Base-by-base conservation (phyloP, 2,888 invertebrate species). In the Acheta domesticus region DNA sequence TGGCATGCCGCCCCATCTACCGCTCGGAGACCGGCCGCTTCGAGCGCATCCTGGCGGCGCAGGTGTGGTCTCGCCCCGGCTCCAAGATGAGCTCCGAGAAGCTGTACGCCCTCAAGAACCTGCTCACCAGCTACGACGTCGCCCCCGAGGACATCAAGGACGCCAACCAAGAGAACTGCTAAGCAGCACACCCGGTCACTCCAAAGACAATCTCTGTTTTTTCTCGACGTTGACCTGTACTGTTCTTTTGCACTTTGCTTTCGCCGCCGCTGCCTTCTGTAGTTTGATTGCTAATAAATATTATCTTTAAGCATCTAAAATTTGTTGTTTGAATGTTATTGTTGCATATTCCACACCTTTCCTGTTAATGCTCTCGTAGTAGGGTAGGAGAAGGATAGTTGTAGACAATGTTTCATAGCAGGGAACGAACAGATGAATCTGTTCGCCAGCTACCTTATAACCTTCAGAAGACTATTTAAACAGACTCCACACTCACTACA, bases 361-460 rank as follows among this genome's bases (percentile, higher is more conserved):
- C 36, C 5, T 36, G 36, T 36, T 8, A 36, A 36, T 8, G 8
- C 1, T 5, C 36, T 5, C 2, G 5, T 36, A 36, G 36, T 36
- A 36, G 8, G 5, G 1, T 8, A 0, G 36, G 36, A 36, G 8
- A 8, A 36, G 36, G 1, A 36, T 36, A 36, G 8, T 36, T 36
- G 1, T 5, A 8, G 8, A 8, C 5, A 5, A 8, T 36, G 8
- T 36, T 36, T 36, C 8, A 36, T 36, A 36, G 36, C 0, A 36
- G 5, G 36, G 36, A 79, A 80, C 20, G 76, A 78, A n/a, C 78
- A 81, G 48, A 78, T 74, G 49, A 81, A 80, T 76, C 48, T 82
- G n/a, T 77, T 82, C 77, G 79, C 79, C n/a, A 79, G 82, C 74
- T 82, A 82, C 76, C n/a, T n/a, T n/a, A n/a, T n/a, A n/a, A n/a